Evolutionary conservation across 2,797 vertebrate species (phyloP).

Genomic region (Brachyrhaphis roseni): DNA sequence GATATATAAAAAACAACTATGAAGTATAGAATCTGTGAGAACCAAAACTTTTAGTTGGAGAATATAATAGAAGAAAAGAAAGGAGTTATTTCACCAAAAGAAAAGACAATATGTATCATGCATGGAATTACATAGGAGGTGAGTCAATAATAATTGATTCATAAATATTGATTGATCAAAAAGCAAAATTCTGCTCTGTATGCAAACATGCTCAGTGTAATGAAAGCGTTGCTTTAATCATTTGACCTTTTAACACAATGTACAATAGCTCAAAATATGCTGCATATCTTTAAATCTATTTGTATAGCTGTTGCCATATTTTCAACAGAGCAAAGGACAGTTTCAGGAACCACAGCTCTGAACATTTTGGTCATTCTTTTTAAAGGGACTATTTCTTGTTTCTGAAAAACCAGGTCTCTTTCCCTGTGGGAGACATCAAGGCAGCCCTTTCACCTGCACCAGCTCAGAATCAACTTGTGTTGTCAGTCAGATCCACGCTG

Average conservation of each 20-base stretch:
- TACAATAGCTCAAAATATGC: not conserved
- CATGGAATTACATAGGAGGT: not conserved
- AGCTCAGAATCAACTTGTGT: constrained; percentile 27
- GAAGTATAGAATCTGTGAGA: not conserved
- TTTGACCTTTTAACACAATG: not conserved
- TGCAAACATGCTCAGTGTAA: not conserved
- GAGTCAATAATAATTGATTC: not conserved
- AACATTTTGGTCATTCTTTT: constrained; percentile 21
- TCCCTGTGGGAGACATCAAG: constrained; percentile 43
- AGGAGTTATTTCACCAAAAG: not conserved
- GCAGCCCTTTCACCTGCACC: constrained; percentile 23
- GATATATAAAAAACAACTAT: too few species aligned
- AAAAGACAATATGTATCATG: not conserved
- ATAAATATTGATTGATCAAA: not conserved
- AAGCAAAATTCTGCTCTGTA: not conserved
- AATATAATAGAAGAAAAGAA: constrained; percentile 1
- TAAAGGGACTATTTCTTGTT: constrained; percentile 21
- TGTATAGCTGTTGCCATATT: not conserved
- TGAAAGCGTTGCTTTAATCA: not conserved
- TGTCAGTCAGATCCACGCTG: constrained; percentile 26
- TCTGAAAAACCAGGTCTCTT: constrained; percentile 18
- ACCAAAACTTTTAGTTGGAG: not conserved
- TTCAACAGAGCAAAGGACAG: not conserved
- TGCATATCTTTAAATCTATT: not conserved
- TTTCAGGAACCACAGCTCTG: constrained; percentile 10